Conservation (phyloP, 2,113 vertebrate species). For the Serilophus lunatus region DNA sequence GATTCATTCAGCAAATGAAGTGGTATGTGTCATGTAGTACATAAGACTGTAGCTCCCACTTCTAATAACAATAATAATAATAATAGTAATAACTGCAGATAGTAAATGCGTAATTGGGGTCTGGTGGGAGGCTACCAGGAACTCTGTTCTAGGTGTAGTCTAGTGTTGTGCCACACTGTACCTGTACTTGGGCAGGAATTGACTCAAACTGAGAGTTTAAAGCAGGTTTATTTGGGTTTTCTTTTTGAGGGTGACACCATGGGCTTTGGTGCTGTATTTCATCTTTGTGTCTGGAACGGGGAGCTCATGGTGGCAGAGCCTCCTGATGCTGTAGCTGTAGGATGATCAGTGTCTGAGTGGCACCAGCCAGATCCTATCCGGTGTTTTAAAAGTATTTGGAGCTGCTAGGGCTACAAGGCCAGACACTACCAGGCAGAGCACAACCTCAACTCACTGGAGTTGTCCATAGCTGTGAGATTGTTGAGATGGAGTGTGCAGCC, state of each 20-base stretch:
- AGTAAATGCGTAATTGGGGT: not conserved
- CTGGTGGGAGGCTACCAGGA: not conserved
- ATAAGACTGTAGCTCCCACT: not conserved
- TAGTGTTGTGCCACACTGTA: not conserved
- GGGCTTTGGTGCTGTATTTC: not conserved
- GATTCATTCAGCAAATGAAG: slow-evolving; percentile 26
- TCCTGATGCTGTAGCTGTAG: not conserved
- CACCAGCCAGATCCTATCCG: not conserved
- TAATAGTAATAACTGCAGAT: not conserved
- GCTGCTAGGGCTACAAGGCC: not conserved
- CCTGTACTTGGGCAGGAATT: not conserved
- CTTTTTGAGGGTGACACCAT: not conserved
- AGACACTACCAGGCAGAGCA: not conserved
- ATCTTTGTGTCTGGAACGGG: not conserved
- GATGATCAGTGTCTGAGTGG: not conserved
- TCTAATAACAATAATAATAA: not conserved
- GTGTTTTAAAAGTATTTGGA: not conserved
- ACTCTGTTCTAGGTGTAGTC: not conserved
- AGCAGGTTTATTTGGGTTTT: not conserved
- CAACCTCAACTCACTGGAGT: not conserved
- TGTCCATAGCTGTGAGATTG: fast-evolving
- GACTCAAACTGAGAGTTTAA: not conserved
- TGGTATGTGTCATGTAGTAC: not conserved
- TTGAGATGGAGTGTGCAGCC: not conserved
- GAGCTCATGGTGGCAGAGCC: not conserved